Evolutionary conservation across 1,140 invertebrate genomes (phyloP), one percentile per base, ranked within the genome.

Genomic region (Panonychus citri): DNA sequence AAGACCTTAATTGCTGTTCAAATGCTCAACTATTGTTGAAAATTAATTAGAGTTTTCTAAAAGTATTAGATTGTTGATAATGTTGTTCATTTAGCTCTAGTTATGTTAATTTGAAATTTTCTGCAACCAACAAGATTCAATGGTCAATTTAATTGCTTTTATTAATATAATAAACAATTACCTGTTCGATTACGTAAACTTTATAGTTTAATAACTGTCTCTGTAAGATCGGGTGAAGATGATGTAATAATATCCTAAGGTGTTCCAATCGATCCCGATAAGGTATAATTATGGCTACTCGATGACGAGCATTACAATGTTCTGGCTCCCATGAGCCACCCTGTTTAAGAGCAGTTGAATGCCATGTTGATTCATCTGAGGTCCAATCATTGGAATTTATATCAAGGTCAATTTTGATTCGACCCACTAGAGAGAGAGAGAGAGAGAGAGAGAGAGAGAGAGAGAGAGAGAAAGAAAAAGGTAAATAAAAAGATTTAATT

Each of bases 171-270:
- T 50, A 5, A 21, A 7, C 15, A 54, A 12, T 43, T 50, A 61
- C 63, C 55, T 78, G 75, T 66, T 78, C 76, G 5, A 76, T 67
- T 12, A 78, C 67, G 63, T 71, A 75, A 52, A 78, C 73, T 40
- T 67, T 66, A 63, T 78, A 78, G 62, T 76, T 70, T 5, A 77
- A 61, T 60, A 74, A 66, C 60, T 78, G 76, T 19, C 72, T 62
- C 57, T 74, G 69, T 0, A 78, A 64, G 54, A 78, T 69, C 8
- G 73, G 73, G 61, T 77, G 73, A 48, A 78, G 66, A 64, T 75
- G 71, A 55, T 71, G 64, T 21, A 75, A 61, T 46, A 75, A 67
- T 15, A 65, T 56, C 10, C 65, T 60, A 27, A 78, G 65, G 67
- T 78, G 76, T 51, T 67, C 62, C 58, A 69, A 62, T 34, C 77